Base-by-base conservation (phyloP, 2,888 invertebrate species). In the Saturnia japonica region DNA sequence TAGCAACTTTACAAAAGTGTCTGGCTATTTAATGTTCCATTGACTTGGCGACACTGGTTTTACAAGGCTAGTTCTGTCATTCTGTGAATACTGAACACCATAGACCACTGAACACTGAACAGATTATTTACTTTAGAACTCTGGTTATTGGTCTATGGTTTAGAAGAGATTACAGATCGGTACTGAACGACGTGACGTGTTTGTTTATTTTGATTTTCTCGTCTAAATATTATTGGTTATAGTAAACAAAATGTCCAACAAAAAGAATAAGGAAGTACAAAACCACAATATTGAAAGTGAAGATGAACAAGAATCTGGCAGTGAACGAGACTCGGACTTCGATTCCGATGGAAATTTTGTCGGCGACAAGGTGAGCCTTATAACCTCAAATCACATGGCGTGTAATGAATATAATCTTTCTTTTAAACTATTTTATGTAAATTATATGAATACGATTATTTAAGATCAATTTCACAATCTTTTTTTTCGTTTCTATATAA, bases 281-380 rank as follows among this genome's bases (percentile, higher is more conserved):
- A 88, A 89, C 66, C 84, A 86, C 70, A 89, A 90, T 1, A 94
- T 92, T 69, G 92, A 91, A 40, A 94, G 93, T 80, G 94, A 93
- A 72, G 93, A 91, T 57, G 93, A 91, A 43, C 88, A 89, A 60
- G 90, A 87, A 54, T 91, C 90, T 12, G 93, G 86, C 19, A 90
- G 84, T 71, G 93, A 85, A 77, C 86, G 80, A 69, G 93, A 91
- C 75, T 94, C 94, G 0, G 94, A 94, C 76, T 86, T 93, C 19
- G 94, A 94, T 80, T 93, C 93, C 0, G 94, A 93, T 73, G 93
- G 93, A 40, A 93, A 95, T 68, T 95, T 91, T 76, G 88, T 94
- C 42, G 95, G 95, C 51, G 95, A 95, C 72, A 95, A 95, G 90
- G 95, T 95, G 81, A 72, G 79, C 67, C 69, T 72, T 77, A 85